These are phyloP conservation scores for Ondatra zibethicus DNA, from an alignment of 2,113 vertebrate species.

Conservation along the genomic window DNA sequence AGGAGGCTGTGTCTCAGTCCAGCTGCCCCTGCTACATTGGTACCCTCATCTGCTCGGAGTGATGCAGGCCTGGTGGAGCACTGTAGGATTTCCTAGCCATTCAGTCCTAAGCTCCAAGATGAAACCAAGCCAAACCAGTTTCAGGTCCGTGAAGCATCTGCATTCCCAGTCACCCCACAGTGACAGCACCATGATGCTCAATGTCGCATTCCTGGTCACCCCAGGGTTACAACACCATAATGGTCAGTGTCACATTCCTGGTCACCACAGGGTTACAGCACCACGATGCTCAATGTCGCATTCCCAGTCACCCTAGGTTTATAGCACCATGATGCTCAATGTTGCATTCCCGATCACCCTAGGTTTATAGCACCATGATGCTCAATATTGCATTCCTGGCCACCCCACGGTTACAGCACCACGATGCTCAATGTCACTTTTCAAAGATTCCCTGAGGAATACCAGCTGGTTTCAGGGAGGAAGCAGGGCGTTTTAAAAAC, in stretches of 20 bases:
- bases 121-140: neutral
- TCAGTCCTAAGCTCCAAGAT: neutral
- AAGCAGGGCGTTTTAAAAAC: neutral
- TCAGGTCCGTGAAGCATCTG: neutral
- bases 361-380: too few species aligned
- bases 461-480: neutral
- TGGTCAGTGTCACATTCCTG: too few species aligned
- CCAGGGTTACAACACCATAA: too few species aligned
- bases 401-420: neutral
- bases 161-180: neutral
- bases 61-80: neutral
- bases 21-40: too few species aligned
- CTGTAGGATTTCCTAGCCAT: neutral
- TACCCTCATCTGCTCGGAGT: neutral
- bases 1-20: neutral
- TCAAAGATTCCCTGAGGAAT: neutral
- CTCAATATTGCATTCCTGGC: too few species aligned
- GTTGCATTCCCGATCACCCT: fast-evolving
- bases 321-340: neutral
- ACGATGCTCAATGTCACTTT: neutral
- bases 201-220: too few species aligned
- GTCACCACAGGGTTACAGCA: neutral
- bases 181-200: neutral
- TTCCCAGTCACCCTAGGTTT: neutral
- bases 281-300: neutral